Base-by-base conservation (phyloP, 2,797 vertebrate species). In the Trichosurus vulpecula region DNA sequence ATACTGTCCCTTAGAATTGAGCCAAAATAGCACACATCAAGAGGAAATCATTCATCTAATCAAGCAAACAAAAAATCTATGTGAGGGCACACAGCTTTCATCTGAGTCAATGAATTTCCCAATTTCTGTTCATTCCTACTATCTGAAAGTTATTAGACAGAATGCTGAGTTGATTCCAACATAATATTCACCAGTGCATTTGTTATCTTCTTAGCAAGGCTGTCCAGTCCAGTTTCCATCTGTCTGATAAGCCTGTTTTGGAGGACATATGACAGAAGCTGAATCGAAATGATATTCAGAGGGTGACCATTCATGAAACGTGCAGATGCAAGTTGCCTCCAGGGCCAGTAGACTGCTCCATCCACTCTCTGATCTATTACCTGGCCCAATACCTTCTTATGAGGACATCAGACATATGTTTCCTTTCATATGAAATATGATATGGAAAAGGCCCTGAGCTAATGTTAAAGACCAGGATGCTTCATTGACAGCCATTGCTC, bases 341-440 rank as follows among this genome's bases (percentile, higher is more conserved):
- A 10, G 41, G 90, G 52, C 27, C 31, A 90, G 31, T 53, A 52
- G 52, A 52, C 29, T 52, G 52, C 2, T 90, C 12, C 3, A 52
- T 8, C 13, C 25, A 31, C n/a, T 92, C 6, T 11, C 31, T 12
- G 0, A 2, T 47, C 52, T 22, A 91, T n/a, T 57, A 41, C 3
- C 56, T 91, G 11, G 58, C 52, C 54, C 4, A 94, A 89, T 92
- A 93, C 51, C 25, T 90, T 96, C 31, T 35, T n/a, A 55, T 4
- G 31, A 94, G 66, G 31, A 52, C 61, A 81, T 4, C 2, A 25
- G 81, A 2, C 54, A 94, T 96, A 57, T 61, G 90, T 52, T 31
- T 89, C 54, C 35, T 92, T 96, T 97, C 55, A 91, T 51, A 95
- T 55, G 96, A 92, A 94, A 90, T 25, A 97, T 87, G 94, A 93